Evolutionary conservation across 2,888 invertebrate species (phyloP).

Genomic region (Cepaea hortensis): DNA sequence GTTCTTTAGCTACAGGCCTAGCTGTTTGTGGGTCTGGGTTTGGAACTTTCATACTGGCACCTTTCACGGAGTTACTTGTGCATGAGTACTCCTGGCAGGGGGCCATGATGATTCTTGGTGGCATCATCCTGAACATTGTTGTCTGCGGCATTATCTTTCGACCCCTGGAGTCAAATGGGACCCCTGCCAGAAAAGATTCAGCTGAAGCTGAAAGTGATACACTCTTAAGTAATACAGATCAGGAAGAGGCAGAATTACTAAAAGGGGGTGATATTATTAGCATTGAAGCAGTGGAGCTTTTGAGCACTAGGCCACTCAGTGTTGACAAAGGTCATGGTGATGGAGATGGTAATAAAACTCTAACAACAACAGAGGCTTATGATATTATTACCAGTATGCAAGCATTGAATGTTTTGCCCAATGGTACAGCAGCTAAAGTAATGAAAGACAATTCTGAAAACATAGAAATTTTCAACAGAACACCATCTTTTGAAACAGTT

Average conservation of each 20-base stretch:
- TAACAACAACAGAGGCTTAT: constrained; percentile 11
- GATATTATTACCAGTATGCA: constrained; percentile 34
- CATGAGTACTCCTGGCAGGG: constrained; percentile 88
- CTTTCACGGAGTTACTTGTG: constrained; percentile 80
- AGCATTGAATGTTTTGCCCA: constrained; percentile 33
- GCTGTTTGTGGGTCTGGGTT: constrained; percentile 97
- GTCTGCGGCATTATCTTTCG: constrained; percentile 93
- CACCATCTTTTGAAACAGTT: too few species aligned
- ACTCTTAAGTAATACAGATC: background rate
- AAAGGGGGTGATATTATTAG: background rate
- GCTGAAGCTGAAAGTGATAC: background rate
- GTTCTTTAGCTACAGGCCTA: constrained; percentile 96
- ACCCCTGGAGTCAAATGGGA: constrained; percentile 82
- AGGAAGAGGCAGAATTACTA: background rate
- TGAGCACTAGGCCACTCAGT: background rate
- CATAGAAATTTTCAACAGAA: too few species aligned
- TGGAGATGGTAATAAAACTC: background rate
- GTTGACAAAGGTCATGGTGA: constrained; percentile 4
- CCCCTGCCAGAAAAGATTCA: background rate
- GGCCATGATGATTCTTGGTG: constrained; percentile 89
- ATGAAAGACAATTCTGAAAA: too few species aligned
- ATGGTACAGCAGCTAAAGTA: background rate
- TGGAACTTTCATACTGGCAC: constrained; percentile 93
- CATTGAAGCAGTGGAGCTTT: background rate
- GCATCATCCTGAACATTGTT: constrained; percentile 89